phyloP scores from a whole-genome alignment of 2,113 vertebrate genomes.

The Mastomys coucha region DNA sequence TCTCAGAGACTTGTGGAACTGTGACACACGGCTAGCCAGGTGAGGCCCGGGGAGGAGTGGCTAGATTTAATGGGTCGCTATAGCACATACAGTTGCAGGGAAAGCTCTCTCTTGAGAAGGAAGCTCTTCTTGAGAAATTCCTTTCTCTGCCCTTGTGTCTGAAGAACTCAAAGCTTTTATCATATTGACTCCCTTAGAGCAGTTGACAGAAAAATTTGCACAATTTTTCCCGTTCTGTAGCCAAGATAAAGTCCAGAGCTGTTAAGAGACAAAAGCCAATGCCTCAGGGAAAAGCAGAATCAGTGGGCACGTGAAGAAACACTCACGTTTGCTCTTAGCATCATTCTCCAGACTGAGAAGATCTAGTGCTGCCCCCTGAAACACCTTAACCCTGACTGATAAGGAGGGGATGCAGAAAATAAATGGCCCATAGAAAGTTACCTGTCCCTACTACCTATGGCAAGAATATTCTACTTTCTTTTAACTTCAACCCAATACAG shows the following conservation, averaged over 20 bases:
- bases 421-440: not conserved
- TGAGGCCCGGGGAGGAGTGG: not conserved
- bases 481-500: not conserved
- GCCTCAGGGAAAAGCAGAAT: not conserved
- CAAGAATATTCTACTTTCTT: not conserved
- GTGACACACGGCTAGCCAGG: not conserved
- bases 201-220: not conserved
- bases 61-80: not conserved
- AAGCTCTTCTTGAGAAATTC: not conserved
- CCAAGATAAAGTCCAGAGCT: not conserved
- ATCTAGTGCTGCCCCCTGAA: not conserved
- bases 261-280: not conserved
- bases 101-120: not conserved
- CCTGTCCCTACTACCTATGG: not conserved
- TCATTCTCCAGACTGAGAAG: not conserved
- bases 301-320: not conserved
- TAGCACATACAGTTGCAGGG: not conserved
- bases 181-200: not conserved
- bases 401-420: not conserved
- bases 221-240: not conserved
- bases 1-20: not conserved
- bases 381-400: not conserved
- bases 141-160: not conserved
- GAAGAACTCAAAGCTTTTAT: constrained; percentile 11
- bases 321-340: not conserved